Evolutionary conservation across 2,797 vertebrate species (phyloP).

Genomic region (Anguilla pacifica): DNA sequence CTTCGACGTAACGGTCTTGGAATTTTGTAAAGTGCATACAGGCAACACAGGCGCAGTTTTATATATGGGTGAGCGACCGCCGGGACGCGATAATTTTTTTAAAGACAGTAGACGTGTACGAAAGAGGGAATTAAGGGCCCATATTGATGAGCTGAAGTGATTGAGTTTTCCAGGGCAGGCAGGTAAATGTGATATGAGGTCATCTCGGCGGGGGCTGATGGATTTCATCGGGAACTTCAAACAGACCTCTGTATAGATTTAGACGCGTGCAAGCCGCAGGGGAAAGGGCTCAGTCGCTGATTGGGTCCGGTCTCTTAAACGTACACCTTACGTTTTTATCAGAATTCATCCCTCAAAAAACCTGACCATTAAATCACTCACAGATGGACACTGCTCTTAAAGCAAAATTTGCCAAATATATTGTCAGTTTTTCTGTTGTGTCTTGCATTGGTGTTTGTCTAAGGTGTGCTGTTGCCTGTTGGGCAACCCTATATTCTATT

Average conservation of each 20-base stretch:
- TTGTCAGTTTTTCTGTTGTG: background rate
- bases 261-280: constrained; percentile 69
- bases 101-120: background rate
- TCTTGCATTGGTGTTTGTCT: background rate
- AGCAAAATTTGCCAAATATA: background rate
- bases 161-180: constrained; percentile 42
- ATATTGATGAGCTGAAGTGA: constrained; percentile 40
- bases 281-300: constrained; percentile 67
- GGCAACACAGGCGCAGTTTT: background rate
- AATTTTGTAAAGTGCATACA: background rate
- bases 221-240: constrained; percentile 76
- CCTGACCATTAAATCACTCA: constrained; percentile 70
- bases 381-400: constrained; percentile 61
- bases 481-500: background rate
- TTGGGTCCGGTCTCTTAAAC: constrained; percentile 71
- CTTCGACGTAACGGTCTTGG: background rate
- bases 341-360: constrained; percentile 68
- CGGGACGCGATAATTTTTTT: background rate
- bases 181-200: constrained; percentile 67
- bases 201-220: constrained; percentile 59
- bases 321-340: constrained; percentile 70
- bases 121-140: constrained; percentile 2
- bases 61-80: background rate
- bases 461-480: background rate
- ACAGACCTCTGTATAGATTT: constrained; percentile 74